These are phyloP conservation scores for Sebastes reedi DNA, from an alignment of 2,797 vertebrate species.

Conservation along the genomic window DNA sequence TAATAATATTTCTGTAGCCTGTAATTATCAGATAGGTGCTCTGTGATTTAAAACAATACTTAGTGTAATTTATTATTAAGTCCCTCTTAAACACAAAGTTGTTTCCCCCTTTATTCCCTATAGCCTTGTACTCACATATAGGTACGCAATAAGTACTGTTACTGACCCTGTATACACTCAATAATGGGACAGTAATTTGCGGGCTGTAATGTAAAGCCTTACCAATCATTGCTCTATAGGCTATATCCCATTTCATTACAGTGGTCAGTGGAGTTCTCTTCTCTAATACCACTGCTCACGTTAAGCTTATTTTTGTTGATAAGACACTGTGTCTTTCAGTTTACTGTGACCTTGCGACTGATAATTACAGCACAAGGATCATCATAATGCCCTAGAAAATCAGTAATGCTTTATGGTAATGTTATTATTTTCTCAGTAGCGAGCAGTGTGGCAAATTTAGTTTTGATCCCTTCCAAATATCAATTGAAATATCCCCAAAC, in stretches of 20 bases:
- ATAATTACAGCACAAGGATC: slow-evolving; percentile 54
- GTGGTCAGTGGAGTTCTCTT: not conserved
- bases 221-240: not conserved
- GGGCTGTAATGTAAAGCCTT: not conserved
- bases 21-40: not conserved
- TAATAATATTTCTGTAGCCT: not conserved
- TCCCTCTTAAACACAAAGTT: not conserved
- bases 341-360: slow-evolving; percentile 47
- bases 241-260: not conserved
- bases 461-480: slow-evolving; percentile 42
- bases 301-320: slow-evolving; percentile 25
- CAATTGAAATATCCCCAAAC: slow-evolving; percentile 38
- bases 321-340: slow-evolving; percentile 26
- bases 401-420: slow-evolving; percentile 59
- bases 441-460: slow-evolving; percentile 40
- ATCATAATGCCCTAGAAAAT: slow-evolving; percentile 36
- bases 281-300: slow-evolving; percentile 2
- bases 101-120: not conserved
- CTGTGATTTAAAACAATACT: not conserved
- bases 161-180: not conserved
- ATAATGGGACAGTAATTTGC: not conserved
- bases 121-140: not conserved
- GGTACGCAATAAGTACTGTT: not conserved
- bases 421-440: slow-evolving; percentile 38
- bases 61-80: not conserved